Evolutionary conservation across 2,113 vertebrate genomes (phyloP).

Genomic region (Rana temporaria): DNA sequence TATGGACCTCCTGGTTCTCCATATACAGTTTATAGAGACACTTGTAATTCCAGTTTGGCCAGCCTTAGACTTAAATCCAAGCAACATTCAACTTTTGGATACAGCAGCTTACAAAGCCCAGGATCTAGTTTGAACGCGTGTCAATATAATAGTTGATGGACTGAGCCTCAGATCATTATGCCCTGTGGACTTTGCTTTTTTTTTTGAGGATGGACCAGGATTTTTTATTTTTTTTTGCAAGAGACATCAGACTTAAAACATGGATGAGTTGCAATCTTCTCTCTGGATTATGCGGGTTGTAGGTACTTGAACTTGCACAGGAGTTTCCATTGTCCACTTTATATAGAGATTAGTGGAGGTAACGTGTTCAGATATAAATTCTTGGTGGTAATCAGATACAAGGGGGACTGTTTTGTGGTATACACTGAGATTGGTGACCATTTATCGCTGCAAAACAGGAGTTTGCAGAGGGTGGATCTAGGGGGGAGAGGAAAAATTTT

Average conservation of each 20-base stretch:
- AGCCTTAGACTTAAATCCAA: conserved; percentile 98
- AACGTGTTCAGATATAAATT: conserved; percentile 62
- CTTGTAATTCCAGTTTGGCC: conserved; percentile 96
- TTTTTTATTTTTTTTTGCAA: conserved; percentile 58
- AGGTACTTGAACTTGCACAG: conserved; percentile 84
- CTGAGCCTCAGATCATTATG: conserved; percentile 43
- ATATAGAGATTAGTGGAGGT: conserved; percentile 68
- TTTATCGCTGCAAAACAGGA: conserved; percentile 64
- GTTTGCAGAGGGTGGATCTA: conserved; percentile 13
- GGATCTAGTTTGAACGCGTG: conserved; percentile 93
- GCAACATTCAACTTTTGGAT: conserved; percentile 96
- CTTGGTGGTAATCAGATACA: conserved; percentile 23
- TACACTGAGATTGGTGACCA: conserved; percentile 63
- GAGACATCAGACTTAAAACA: conserved; percentile 73
- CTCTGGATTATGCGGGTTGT: conserved; percentile 89
- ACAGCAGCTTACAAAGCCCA: conserved; percentile 92
- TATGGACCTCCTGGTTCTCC: conserved; percentile 93
- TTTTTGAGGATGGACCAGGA: conserved; percentile 64
- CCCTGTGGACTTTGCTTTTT: conserved; percentile 57
- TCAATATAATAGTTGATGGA: conserved; percentile 97
- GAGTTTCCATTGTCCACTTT: conserved; percentile 74
- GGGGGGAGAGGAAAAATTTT: conserved; percentile 55
- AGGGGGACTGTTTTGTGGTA: conserved; percentile 53
- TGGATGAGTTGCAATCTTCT: conserved; percentile 90
- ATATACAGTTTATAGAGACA: conserved; percentile 97